These are phyloP conservation scores for Bellardia bayeri DNA, from an alignment of 2,888 invertebrate species.

Conservation along the genomic window DNA sequence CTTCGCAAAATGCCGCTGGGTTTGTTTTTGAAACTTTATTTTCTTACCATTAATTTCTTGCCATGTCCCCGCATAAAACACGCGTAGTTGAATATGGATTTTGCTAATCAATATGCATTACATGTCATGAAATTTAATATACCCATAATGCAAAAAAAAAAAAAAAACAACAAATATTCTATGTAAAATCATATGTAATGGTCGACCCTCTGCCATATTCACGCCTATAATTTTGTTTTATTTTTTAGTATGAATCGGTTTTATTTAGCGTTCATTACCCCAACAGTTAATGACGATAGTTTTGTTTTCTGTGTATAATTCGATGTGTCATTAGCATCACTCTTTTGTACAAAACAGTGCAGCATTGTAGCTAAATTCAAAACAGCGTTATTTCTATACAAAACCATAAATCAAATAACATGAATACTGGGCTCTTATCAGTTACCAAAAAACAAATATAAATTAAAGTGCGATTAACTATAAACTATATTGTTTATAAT, in stretches of 20 bases:
- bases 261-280: conserved; percentile 45
- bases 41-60: conserved; percentile 39
- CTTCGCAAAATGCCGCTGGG: conserved; percentile 21
- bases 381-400: neutral
- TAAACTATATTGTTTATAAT: neutral
- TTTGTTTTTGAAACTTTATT: neutral
- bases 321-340: conserved; percentile 44
- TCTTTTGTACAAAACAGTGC: neutral
- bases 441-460: neutral
- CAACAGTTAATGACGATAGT: conserved; percentile 30
- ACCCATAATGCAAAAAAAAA: conserved; percentile 9
- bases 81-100: conserved; percentile 16
- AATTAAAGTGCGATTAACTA: neutral
- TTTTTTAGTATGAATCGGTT: conserved; percentile 19
- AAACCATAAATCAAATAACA: conserved; percentile 13
- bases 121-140: conserved; percentile 55
- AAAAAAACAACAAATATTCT: conserved; percentile 18
- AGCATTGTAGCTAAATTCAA: neutral
- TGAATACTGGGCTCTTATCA: neutral
- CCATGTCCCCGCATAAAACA: conserved; percentile 22
- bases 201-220: conserved; percentile 7
- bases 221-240: conserved; percentile 40
- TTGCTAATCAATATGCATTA: conserved; percentile 66
- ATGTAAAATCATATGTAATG: conserved; percentile 31
- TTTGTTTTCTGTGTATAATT: neutral